Base-by-base conservation (phyloP, 2,888 invertebrate genomes). In the Drosophila macrospina region DNA sequence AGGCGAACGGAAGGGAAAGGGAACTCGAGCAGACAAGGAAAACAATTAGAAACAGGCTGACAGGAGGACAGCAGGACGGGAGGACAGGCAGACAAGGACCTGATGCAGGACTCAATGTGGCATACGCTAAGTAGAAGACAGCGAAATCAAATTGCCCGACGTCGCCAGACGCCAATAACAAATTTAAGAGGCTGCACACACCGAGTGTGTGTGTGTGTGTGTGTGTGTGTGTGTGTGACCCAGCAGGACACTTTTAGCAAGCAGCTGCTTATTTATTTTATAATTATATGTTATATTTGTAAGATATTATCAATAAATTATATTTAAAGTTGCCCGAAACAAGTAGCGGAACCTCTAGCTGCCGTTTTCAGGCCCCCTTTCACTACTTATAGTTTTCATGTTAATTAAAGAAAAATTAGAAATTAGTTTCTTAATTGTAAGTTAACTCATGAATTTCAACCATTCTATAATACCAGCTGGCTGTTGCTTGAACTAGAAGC, bases 91-190 rank as follows among this genome's bases (percentile, higher is more conserved):
- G 59, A 48, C 52, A 55, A 75, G 76, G 69, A 72, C 61, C 64
- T 54, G 48, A 52, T 59, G 67, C 66, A 76, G 76, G 76, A 76
- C 72, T 72, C 62, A 13, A 36, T 30, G 39, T 63, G 64, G 68
- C 68, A 75, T 56, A 75, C 76, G 76, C 68, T 76, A 67, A 74
- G 68, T 57, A 61, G 66, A 37, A n/a, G 54, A 52, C 62, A 24
- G 62, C 34, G 37, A 57, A 68, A 73, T 74, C 69, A 69, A 73
- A 74, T 73, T 73, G 72, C 72, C 73, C 52, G 56, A 60, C 75
- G 61, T 63, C 66, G 76, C 63, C 76, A 65, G 75, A 65, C 75
- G 65, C 65, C 72, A 73, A 68, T 59, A 75, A 68, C 75, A 68
- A 75, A 75, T 71, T 75, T 68, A 44, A 68, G 63, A 55, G 41